Percentiles rank a stretch among this genome's conserved stretches.
Conservation (phyloP, 2,797 vertebrate species). For the Paedocypris micromegethes region DNA sequence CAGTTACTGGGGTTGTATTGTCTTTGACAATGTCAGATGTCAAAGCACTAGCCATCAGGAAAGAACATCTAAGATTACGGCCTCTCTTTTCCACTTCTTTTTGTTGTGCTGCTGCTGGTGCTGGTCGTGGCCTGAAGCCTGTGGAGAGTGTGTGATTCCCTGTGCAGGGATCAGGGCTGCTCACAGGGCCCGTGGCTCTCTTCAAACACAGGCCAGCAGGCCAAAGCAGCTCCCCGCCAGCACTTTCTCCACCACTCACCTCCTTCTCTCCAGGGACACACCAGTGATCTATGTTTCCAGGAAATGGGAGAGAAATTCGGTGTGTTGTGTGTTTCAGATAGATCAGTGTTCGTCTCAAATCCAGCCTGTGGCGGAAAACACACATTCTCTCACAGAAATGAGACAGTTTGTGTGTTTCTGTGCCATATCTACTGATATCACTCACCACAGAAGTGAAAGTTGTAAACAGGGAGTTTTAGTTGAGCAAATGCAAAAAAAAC, state of each 20-base stretch:
- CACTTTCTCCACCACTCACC: conserved; percentile 44
- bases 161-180: conserved; percentile 66
- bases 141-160: conserved; percentile 62
- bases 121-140: conserved; percentile 64
- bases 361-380: conserved; percentile 41
- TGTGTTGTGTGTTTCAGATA: conserved; percentile 27
- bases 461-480: no score
- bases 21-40: conserved; percentile 49
- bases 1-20: conserved; percentile 42
- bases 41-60: conserved; percentile 46
- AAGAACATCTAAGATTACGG: conserved; percentile 51
- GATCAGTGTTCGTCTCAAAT: conserved; percentile 38
- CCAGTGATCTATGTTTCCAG: conserved; percentile 40
- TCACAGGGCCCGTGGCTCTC: conserved; percentile 71
- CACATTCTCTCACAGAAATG: conserved; percentile 39
- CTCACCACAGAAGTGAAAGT: no score
- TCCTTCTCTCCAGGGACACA: conserved; percentile 46
- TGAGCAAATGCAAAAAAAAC: no score
- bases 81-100: conserved; percentile 48
- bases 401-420: conserved; percentile 38
- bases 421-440: conserved; percentile 34
- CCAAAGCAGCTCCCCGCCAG: conserved; percentile 60
- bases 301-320: conserved; percentile 34
- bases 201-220: conserved; percentile 73
- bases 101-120: conserved; percentile 50